Evolutionary conservation across 2,797 vertebrate species (phyloP).

Genomic region (Heliangelus exortis): DNA sequence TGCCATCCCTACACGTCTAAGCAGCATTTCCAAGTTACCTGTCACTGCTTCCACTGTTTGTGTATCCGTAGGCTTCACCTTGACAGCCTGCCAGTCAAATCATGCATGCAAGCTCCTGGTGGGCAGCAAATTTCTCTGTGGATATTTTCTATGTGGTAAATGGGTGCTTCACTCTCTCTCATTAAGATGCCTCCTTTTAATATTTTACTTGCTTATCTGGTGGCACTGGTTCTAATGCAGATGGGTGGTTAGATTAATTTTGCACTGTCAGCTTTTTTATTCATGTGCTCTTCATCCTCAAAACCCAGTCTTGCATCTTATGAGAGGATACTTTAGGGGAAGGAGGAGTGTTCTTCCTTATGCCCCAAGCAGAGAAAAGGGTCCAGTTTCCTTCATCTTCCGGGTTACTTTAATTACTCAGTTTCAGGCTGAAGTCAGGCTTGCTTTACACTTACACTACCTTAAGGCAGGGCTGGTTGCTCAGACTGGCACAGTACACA

Average conservation of each 20-base stretch:
- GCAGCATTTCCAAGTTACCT: background rate
- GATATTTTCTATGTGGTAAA: background rate
- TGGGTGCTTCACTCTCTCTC: background rate
- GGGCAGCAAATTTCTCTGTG: background rate
- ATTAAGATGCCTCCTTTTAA: background rate
- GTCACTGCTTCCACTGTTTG: background rate
- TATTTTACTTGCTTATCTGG: background rate
- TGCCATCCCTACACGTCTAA: background rate
- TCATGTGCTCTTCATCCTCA: background rate
- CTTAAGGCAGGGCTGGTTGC: background rate
- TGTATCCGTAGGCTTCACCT: background rate
- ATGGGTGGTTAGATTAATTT: background rate
- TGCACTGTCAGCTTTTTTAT: background rate
- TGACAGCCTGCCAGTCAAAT: background rate
- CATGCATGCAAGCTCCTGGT: background rate
- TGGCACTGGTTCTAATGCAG: background rate
- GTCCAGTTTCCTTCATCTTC: background rate
- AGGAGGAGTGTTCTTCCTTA: background rate
- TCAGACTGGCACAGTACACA: background rate
- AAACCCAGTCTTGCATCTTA: background rate
- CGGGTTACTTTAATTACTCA: background rate
- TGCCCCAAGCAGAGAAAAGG: background rate
- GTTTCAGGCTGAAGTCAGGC: background rate
- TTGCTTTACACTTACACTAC: background rate
- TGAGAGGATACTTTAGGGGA: background rate